phyloP scores from a whole-genome alignment of 2,113 vertebrate species.

The Apodemus speciosus region DNA sequence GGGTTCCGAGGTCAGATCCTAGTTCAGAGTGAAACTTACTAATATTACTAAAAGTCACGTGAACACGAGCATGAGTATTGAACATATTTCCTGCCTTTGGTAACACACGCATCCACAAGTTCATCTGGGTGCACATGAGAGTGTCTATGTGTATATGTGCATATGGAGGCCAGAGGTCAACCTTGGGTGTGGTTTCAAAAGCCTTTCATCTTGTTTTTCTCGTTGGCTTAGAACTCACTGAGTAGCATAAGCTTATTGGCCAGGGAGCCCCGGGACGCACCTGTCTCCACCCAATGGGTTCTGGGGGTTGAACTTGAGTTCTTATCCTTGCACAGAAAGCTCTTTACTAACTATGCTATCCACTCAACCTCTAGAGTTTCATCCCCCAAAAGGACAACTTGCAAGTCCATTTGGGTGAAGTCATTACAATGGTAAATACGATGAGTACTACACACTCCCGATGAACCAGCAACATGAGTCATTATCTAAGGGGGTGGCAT shows the following conservation, averaged over 20 bases:
- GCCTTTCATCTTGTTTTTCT: not conserved
- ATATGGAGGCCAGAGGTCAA: not conserved
- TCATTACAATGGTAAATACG: not conserved
- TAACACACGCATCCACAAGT: not conserved
- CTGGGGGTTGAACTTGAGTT: not conserved
- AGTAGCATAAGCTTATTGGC: not conserved
- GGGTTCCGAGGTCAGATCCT: not conserved
- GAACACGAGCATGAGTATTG: not conserved
- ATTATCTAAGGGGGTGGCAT: not conserved
- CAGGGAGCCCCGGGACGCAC: not conserved
- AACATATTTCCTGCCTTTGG: not conserved
- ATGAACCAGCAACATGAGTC: not conserved
- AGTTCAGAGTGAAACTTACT: not conserved
- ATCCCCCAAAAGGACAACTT: conserved; percentile 24
- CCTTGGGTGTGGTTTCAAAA: not conserved
- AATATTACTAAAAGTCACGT: not conserved
- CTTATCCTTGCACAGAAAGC: not conserved
- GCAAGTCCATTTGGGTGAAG: not conserved
- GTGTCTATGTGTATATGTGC: not conserved
- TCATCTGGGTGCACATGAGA: not conserved
- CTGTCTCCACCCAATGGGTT: not conserved
- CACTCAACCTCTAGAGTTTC: not conserved
- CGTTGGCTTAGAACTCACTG: not conserved
- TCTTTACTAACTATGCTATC: not conserved
- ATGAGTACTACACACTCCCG: not conserved